Conservation (phyloP, 2,797 vertebrate species). For the Pangasius djambal region DNA sequence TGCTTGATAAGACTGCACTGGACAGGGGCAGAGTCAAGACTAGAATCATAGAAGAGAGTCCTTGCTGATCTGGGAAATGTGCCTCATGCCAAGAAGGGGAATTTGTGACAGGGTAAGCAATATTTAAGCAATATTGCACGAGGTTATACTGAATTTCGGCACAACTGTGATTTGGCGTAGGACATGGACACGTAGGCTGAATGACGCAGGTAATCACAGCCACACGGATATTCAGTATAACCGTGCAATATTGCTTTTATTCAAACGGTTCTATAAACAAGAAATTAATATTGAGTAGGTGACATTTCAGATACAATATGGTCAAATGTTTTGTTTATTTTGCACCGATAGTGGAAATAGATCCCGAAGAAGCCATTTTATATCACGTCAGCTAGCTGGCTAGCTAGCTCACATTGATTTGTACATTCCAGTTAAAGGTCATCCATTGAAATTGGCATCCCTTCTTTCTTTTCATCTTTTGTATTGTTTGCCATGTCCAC, state of each 20-base stretch:
- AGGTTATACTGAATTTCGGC: not conserved
- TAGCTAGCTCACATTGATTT: not conserved
- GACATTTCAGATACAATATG: not conserved
- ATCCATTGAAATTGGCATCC: not conserved
- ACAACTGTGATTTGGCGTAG: not conserved
- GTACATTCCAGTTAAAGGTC: not conserved
- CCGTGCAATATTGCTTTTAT: too few species aligned
- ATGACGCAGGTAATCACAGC: too few species aligned
- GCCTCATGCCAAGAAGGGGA: not conserved
- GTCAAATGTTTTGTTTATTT: not conserved
- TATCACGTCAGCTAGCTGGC: not conserved
- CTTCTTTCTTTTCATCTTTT: too few species aligned
- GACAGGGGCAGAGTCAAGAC: not conserved
- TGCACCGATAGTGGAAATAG: not conserved
- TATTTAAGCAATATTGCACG: not conserved
- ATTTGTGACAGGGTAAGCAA: not conserved
- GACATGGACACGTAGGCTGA: too few species aligned
- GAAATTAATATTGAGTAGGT: too few species aligned
- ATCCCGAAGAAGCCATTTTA: not conserved
- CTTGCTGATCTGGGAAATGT: not conserved
- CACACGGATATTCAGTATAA: too few species aligned
- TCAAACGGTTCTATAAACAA: too few species aligned
- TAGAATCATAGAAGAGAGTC: not conserved
- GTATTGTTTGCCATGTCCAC: too few species aligned
- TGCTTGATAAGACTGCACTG: not conserved